Percentiles rank a stretch among this genome's conserved stretches.
These are phyloP conservation scores for Bradypus variegatus DNA, from an alignment of 2,797 vertebrate genomes.

Conservation along the genomic window DNA sequence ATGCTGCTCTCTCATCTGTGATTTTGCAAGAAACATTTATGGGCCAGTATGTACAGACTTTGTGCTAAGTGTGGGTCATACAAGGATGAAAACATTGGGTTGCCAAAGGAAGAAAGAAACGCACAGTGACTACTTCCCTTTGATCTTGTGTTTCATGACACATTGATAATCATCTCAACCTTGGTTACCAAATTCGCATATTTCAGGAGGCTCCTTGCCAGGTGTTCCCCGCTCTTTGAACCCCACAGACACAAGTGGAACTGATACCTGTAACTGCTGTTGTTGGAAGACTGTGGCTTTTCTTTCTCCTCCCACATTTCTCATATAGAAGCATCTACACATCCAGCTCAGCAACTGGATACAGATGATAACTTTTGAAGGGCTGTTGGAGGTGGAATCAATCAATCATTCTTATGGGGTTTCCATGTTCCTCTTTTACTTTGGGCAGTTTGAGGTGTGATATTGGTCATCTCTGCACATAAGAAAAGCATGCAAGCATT, in stretches of 20 bases:
- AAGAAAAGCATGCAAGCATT: neutral
- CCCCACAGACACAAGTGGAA: neutral
- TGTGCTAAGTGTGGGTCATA: neutral
- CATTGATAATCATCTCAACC: neutral
- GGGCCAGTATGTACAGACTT: neutral
- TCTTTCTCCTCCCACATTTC: neutral
- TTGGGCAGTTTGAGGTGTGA: neutral
- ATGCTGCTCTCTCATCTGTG: neutral
- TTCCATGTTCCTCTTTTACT: neutral
- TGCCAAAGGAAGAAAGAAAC: conserved; percentile 39
- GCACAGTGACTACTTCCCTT: conserved; percentile 20
- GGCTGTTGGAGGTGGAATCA: neutral
- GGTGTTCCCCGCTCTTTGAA: conserved; percentile 1
- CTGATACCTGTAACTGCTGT: neutral
- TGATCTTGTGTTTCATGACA: conserved; percentile 46
- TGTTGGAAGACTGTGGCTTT: neutral
- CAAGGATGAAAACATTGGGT: neutral
- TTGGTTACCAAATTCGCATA: conserved; percentile 35
- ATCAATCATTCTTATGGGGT: neutral
- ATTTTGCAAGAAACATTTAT: neutral
- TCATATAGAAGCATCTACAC: neutral
- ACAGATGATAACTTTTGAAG: neutral
- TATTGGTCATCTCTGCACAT: fast-evolving
- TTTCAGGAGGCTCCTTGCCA: conserved; percentile 27
- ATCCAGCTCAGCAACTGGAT: neutral